Conservation (phyloP, 2,888 invertebrate species). For the Cataglyphis cursor region DNA sequence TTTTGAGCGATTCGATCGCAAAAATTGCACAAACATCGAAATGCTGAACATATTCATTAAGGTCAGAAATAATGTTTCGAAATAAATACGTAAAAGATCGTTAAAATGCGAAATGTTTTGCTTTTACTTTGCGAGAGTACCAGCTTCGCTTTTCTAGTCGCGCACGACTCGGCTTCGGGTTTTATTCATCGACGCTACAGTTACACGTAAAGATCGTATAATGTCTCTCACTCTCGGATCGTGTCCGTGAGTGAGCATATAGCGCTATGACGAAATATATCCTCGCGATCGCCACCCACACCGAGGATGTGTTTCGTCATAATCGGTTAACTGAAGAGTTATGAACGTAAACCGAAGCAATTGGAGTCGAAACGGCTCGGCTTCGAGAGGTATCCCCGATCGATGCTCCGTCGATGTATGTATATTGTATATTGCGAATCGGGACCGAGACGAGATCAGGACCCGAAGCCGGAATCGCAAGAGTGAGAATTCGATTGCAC, state of each 20-base stretch:
- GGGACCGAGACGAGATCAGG: neutral
- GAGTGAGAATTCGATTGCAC: conserved; percentile 9
- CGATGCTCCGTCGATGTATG: conserved; percentile 19
- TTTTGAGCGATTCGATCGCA: neutral
- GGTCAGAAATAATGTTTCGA: neutral
- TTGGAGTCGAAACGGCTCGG: conserved; percentile 21
- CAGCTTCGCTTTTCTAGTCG: conserved; percentile 21
- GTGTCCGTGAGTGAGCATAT: conserved; percentile 33
- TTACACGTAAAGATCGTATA: conserved; percentile 47
- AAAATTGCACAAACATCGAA: neutral
- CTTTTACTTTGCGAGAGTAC: conserved; percentile 34
- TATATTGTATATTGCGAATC: conserved; percentile 10
- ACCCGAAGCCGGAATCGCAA: conserved; percentile 11
- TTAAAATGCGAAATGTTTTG: neutral
- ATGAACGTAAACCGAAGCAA: conserved; percentile 44
- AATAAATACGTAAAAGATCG: neutral
- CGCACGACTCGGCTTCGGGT: conserved; percentile 1
- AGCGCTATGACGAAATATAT: conserved; percentile 61
- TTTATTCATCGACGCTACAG: conserved; percentile 36
- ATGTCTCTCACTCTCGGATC: conserved; percentile 24
- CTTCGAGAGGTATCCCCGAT: conserved; percentile 6
- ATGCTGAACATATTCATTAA: neutral
- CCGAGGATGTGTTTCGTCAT: conserved; percentile 66
- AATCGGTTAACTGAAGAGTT: conserved; percentile 39
- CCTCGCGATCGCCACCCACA: conserved; percentile 65